Base-by-base conservation (phyloP, 2,888 invertebrate genomes). In the Metopia argyrocephala region DNA sequence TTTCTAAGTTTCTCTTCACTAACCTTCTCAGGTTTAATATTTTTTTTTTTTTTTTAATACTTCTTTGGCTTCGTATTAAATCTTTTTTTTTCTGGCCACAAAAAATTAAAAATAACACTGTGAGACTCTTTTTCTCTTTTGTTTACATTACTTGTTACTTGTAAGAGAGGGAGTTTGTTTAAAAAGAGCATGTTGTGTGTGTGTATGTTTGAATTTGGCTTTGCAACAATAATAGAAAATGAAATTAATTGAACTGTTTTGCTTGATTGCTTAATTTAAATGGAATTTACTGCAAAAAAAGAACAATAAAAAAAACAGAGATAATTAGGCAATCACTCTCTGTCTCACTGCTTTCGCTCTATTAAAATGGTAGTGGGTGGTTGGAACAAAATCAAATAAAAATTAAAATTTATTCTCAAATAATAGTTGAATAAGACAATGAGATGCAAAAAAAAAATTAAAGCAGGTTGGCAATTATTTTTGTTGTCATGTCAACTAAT, bases 181-280 rank as follows among this genome's bases (percentile, higher is more conserved):
- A n/a, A n/a, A n/a, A n/a, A n/a, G n/a, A n/a, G n/a, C n/a, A n/a
- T n/a, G n/a, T n/a, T 38, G 38, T 38, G 15, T 12, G 38, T 12
- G 15, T 38, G 38, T 38, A 38, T 38, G 15, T 38, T 3, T 31
- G n/a, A 31, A 12, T 57, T 25, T 78, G 18, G 27, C 27, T 31
- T 52, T 38, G 12, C 48, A 18, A 48, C n/a, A 68, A 59, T 59
- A 70, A 66, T 48, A 23, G 38, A 61, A 65, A 62, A 64, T 28
- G 6, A 50, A 70, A 65, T 59, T 66, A 78, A 81, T 75, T 81
- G 65, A 70, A 70, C 66, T 70, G 73, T 65, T 78, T 75, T 59
- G 65, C 65, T 64, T 70, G 65, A 69, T 65, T 78, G 38, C 31
- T 70, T 69, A 70, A 65, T 76, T 80, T 74, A 54, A 76, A 81